Evolutionary conservation across 2,888 invertebrate species (phyloP), one percentile per base, ranked within the genome.

Genomic region (Nymphalis urticae): DNA sequence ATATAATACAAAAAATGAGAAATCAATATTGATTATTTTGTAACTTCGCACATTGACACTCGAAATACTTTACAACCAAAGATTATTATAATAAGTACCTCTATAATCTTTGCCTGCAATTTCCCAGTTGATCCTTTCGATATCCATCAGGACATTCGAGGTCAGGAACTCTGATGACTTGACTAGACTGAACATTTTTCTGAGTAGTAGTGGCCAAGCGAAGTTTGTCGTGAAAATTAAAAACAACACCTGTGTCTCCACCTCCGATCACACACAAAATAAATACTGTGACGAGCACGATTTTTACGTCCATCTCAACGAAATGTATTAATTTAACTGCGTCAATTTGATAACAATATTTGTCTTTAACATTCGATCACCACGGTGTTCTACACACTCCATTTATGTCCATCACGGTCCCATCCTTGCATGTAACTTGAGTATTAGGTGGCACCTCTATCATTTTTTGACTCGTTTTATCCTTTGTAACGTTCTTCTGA

Each of bases 331-430:
- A 79, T 72, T 77, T 75, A 75, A 86, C 84, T 86, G 85, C 80
- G 80, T 74, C 77, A 78, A 73, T 72, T 72, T 69, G 67, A 73
- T 69, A 66, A 68, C 70, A 65, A 68, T 71, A 70, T 69, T 72
- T 70, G 69, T 66, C 63, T 64, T 66, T 51, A n/a, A 54, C 66
- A 72, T 75, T 73, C 71, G 76, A 75, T 86, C 81, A 87, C 83
- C 84, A 90, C 78, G 84, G 85, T 62, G 80, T 80, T 79, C 90
- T 85, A 73, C 90, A 90, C 69, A 85, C 81, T 74, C 90, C 89
- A 75, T 85, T 82, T 51, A 75, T 70, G 75, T 90, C 89, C 79
- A 79, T 85, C 50, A 79, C 70, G 21, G 77, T 72, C 54, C 83
- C 84, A 64, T 72, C 60, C 62, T 75, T 66, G 75, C 88, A 90